Evolutionary conservation across 2,797 vertebrate species (phyloP).

Genomic region (Mormyrus proboscirostris): DNA sequence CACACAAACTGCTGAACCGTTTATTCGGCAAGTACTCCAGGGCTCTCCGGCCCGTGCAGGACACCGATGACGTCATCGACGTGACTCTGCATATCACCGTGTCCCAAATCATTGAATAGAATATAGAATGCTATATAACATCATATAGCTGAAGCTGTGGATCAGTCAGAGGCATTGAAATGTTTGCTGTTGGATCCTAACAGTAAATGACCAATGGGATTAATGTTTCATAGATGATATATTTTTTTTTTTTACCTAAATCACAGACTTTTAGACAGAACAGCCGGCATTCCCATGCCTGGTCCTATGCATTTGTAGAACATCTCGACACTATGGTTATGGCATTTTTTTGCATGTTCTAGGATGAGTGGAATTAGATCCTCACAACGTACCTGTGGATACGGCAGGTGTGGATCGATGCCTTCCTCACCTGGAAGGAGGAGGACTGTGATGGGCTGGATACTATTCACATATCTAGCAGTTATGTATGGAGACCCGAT

Average conservation of each 20-base stretch:
- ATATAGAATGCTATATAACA: background rate
- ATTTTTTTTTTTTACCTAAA: background rate
- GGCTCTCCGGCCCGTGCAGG: constrained; percentile 75
- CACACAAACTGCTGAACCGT: constrained; percentile 73
- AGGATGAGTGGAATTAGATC: constrained; percentile 89
- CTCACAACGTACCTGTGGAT: constrained; percentile 86
- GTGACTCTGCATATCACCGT: constrained; percentile 84
- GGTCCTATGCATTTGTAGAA: background rate
- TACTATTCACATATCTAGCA: constrained; percentile 79
- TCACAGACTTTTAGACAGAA: background rate
- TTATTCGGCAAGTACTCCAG: constrained; percentile 80
- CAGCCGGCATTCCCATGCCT: background rate
- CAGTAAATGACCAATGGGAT: background rate
- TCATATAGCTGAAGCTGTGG: background rate
- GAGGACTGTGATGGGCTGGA: constrained; percentile 76
- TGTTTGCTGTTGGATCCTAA: background rate
- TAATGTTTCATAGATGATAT: background rate
- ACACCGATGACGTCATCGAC: constrained; percentile 77
- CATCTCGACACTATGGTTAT: background rate
- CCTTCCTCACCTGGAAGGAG: constrained; percentile 75
- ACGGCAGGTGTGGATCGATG: constrained; percentile 80
- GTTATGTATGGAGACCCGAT: constrained; percentile 81
- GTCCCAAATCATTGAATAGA: constrained; percentile 88
- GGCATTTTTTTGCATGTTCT: constrained; percentile 28
- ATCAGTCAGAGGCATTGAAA: background rate